Base-by-base conservation (phyloP, 1,140 invertebrate species). In the Drosophila mojavensis region DNA sequence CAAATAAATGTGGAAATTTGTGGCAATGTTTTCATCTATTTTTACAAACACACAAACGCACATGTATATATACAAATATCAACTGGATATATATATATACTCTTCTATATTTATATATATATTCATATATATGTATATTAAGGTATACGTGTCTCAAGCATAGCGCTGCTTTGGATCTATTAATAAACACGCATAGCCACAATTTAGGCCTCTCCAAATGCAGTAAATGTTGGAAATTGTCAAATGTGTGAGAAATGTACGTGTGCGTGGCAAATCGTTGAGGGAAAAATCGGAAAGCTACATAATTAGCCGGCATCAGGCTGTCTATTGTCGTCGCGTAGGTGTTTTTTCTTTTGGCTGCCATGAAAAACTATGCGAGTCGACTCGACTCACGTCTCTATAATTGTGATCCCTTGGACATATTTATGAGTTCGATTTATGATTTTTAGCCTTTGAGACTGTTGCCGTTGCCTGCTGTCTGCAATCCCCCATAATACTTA, bases 201-300 rank as follows among this genome's bases (percentile, higher is more conserved):
- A 65, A 79, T 79, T 83, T 75, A 79, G 80, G 75, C 80, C 80
- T 83, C 66, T 82, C 54, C 70, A 83, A 82, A 61, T 64, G 66
- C 61, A 82, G 58, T 63, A 67, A 61, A 58, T 53, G 45, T 59
- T 45, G 58, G 41, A 56, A n/a, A 51, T 68, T 68, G 70, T 73
- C 64, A 50, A 54, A n/a, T 7, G 26, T 63, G 63, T 72, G 68
- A 63, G 71, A 75, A 64, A 64, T 66, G 66, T 15, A 3, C 43
- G 13, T 55, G 53, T 55, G 54, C 11, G 33, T 55, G 53, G 53
- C 39, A 47, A 56, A 70, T 62, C 33, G 17, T 28, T n/a, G 33
- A 24, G 36, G 54, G 9, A 24, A 36, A 56, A 13, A 11, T 5
- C 26, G 10, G 0, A 50, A 30, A 6, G 24, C 33, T 41, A 56